Base-by-base conservation (phyloP, 1,140 invertebrate species). In the Streblospio benedicti region DNA sequence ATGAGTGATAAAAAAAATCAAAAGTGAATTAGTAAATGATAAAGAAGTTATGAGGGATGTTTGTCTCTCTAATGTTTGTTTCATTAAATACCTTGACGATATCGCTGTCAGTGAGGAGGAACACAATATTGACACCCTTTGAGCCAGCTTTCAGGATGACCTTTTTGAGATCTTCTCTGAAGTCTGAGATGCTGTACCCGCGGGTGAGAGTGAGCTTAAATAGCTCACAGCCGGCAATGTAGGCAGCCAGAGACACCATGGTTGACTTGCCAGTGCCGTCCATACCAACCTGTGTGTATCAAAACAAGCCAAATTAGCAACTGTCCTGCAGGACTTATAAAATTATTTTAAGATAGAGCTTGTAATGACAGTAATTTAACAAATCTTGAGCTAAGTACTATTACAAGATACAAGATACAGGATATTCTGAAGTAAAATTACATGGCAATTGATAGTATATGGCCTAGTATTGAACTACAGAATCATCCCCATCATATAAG, bases 121-220 rank as follows among this genome's bases (percentile, higher is more conserved):
- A 77, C 2, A 78, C 71, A 38, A 72, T 69, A 23, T 69, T 71
- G 5, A 68, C 57, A 23, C 70, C 72, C 56, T 77, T 71, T 20
- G 76, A 67, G 1, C 76, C 76, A 41, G 67, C 62, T 18, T 66
- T 52, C 27, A 82, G 76, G 67, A 83, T 85, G 64, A 90, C 82
- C 57, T 80, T 81, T 27, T 87, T 82, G 0, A 91, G 69, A 74
- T 90, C 88, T 62, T 90, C 87, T 66, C 87, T 83, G 75, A 90
- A 89, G 2, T 85, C 83, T 31, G 80, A 78, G 30, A 85, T 83
- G 69, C 88, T 86, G 71, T 93, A 93, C 49, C 85, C 86, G 47
- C 87, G 80, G 43, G 85, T 86, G 28, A 93, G 27, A 14, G 71
- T 72, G 9, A 78, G 65, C 38, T 68, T 68, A 60, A 72, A 75